phyloP scores from a whole-genome alignment of 2,888 invertebrate genomes.

The Agapostemon virescens region DNA sequence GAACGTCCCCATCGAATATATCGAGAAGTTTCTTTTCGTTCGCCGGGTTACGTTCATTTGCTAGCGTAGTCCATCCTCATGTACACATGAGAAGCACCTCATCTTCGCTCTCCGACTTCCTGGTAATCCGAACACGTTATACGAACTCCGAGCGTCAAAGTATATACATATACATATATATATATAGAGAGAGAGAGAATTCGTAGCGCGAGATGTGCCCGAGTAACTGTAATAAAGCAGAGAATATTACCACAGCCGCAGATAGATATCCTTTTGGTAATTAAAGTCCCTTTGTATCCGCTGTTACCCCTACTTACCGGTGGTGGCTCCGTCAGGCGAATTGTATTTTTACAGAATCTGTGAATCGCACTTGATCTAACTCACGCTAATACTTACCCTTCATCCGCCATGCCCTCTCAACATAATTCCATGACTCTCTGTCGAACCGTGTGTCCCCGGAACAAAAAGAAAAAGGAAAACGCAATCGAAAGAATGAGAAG shows the following conservation, averaged over 20 bases:
- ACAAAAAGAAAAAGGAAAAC: neutral
- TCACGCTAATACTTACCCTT: constrained; percentile 54
- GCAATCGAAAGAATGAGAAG: neutral
- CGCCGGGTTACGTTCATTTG: constrained; percentile 26
- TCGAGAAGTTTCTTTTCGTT: neutral
- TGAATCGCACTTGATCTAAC: constrained; percentile 55
- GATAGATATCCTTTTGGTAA: constrained; percentile 39
- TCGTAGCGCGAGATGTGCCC: constrained; percentile 38
- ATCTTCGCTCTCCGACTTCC: constrained; percentile 54
- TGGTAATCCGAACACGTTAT: constrained; percentile 34
- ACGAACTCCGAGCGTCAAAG: constrained; percentile 28
- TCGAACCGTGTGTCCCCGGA: neutral
- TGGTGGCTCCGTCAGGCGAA: constrained; percentile 61
- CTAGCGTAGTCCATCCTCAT: constrained; percentile 38
- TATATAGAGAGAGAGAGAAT: constrained; percentile 32
- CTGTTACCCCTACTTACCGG: constrained; percentile 59
- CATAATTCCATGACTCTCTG: constrained; percentile 6
- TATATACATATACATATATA: too few species aligned
- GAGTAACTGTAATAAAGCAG: constrained; percentile 46
- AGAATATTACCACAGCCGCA: constrained; percentile 32
- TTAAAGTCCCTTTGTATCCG: constrained; percentile 51
- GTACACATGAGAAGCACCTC: constrained; percentile 59
- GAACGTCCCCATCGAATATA: neutral
- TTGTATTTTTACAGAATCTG: constrained; percentile 45
- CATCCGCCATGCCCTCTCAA: too few species aligned